Conservation (phyloP, 2,888 invertebrate species). For the Gerris lacustris region DNA sequence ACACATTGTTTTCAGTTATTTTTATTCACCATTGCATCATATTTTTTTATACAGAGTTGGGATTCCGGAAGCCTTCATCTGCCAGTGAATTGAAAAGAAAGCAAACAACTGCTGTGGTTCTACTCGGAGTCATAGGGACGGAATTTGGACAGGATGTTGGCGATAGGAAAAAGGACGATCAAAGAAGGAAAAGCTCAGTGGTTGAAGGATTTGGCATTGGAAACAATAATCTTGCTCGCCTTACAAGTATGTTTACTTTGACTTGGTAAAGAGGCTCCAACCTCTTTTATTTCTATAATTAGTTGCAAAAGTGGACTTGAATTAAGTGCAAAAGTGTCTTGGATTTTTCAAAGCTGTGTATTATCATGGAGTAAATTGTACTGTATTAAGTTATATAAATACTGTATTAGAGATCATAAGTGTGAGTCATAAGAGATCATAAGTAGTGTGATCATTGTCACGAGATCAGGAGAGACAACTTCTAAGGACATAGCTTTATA, state of each 20-base stretch:
- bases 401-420: too few relatives aligned
- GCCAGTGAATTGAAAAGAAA: conserved; percentile 77
- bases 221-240: conserved; percentile 78
- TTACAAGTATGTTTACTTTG: conserved; percentile 53
- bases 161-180: conserved; percentile 30
- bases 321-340: too few relatives aligned
- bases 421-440: too few relatives aligned
- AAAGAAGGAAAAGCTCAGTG: conserved; percentile 62
- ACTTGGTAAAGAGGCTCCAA: too few relatives aligned
- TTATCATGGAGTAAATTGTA: neutral
- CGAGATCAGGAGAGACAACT: too few relatives aligned
- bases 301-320: too few relatives aligned
- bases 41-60: conserved; percentile 35
- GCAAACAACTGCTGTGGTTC: conserved; percentile 92
- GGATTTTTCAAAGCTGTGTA: neutral
- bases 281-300: too few relatives aligned
- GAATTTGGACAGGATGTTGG: conserved; percentile 92
- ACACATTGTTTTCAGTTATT: too few relatives aligned
- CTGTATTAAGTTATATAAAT: neutral
- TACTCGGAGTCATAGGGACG: conserved; percentile 93
- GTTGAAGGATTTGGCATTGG: conserved; percentile 78
- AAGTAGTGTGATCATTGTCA: too few relatives aligned
- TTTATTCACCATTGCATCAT: too few relatives aligned
- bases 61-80: conserved; percentile 68
- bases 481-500: too few relatives aligned